A percentile compares a stretch with the other conserved stretches of the same genome.
Evolutionary conservation across 2,113 vertebrate genomes (phyloP).

Genomic region (Dromaius novaehollandiae): DNA sequence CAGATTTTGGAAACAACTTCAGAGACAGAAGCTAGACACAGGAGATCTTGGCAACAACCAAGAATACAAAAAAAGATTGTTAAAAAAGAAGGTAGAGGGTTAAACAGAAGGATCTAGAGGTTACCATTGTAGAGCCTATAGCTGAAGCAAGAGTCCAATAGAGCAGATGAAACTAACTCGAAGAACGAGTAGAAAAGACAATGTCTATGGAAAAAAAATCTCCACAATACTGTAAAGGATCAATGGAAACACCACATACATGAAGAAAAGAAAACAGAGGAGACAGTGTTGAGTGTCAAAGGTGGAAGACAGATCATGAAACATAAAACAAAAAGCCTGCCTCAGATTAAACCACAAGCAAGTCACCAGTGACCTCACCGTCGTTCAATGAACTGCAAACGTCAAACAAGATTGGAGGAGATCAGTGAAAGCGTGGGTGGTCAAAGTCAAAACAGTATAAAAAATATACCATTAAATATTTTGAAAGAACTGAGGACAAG

Average conservation of each 20-base stretch:
- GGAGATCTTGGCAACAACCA: not conserved
- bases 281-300: not conserved
- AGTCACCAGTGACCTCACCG: slow-evolving; percentile 26
- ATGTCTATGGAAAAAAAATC: not conserved
- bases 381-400: not conserved
- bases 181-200: not conserved
- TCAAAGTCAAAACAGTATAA: not conserved
- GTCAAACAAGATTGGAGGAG: not conserved
- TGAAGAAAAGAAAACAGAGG: not conserved
- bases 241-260: not conserved
- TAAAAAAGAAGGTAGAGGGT: not conserved
- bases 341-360: not conserved
- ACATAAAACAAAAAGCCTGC: not conserved
- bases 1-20: not conserved
- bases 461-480: slow-evolving; percentile 42
- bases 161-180: not conserved
- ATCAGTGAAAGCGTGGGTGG: not conserved
- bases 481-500: slow-evolving; percentile 2
- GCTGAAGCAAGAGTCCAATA: not conserved
- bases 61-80: not conserved
- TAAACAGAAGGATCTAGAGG: not conserved
- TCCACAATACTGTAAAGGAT: not conserved
- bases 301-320: slow-evolving; percentile 1
- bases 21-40: not conserved
- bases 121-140: not conserved